Conservation (phyloP, 2,888 invertebrate genomes). For the Leucania comma region DNA sequence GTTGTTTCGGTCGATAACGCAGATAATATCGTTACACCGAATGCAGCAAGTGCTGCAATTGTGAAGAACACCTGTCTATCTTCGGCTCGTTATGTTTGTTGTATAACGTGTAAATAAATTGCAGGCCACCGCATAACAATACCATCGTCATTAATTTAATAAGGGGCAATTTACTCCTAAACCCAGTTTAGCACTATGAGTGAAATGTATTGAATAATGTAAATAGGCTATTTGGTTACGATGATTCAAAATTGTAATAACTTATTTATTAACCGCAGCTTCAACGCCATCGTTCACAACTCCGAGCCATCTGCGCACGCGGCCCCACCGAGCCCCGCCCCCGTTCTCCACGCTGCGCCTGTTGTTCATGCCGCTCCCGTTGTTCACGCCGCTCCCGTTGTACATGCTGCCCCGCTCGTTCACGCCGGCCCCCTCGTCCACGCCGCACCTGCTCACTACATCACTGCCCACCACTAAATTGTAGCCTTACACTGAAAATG, state of each 20-base stretch:
- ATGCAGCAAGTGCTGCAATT: slow-evolving; percentile 66
- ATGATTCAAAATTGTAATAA: slow-evolving; percentile 23
- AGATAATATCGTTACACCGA: slow-evolving; percentile 78
- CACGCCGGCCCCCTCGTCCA: slow-evolving; percentile 60
- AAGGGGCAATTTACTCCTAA: slow-evolving; percentile 50
- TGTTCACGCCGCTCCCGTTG: slow-evolving; percentile 51
- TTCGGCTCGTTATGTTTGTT: slow-evolving; percentile 64
- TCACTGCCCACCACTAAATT: slow-evolving; percentile 78
- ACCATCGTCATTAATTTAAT: slow-evolving; percentile 54
- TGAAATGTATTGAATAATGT: slow-evolving; percentile 45
- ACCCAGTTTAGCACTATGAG: slow-evolving; percentile 45
- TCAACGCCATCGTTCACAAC: slow-evolving; percentile 87
- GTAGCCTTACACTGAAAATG: slow-evolving; percentile 43
- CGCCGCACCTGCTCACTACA: slow-evolving; percentile 72
- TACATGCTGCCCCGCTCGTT: slow-evolving; percentile 57
- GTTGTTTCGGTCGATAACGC: slow-evolving; percentile 84
- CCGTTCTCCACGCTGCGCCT: slow-evolving; percentile 68
- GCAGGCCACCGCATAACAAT: slow-evolving; percentile 62
- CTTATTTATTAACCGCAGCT: slow-evolving; percentile 73
- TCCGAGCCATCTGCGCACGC: slow-evolving; percentile 81
- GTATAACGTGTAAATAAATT: slow-evolving; percentile 67
- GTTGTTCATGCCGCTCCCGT: slow-evolving; percentile 65
- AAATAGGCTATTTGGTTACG: slow-evolving; percentile 41
- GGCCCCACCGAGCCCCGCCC: slow-evolving; percentile 70
- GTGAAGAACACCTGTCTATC: slow-evolving; percentile 59